Evolutionary conservation across 92 coral and sea anemone genomes (phyloP).

Genomic region (Paramuricea clavata): DNA sequence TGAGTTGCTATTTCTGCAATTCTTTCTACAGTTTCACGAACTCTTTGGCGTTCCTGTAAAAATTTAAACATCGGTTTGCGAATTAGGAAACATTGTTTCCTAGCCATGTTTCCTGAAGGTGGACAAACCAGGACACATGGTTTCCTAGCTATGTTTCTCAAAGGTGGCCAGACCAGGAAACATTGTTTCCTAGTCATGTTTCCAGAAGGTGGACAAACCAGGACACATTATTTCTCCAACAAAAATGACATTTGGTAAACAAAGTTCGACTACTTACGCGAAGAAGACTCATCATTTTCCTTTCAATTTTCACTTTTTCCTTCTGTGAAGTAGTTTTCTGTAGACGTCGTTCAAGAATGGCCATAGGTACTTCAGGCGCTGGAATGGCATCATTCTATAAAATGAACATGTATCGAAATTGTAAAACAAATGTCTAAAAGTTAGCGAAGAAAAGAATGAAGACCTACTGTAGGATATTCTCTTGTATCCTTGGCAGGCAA

Average conservation of each 20-base stretch:
- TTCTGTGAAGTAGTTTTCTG: conserved; percentile 52
- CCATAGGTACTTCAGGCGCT: conserved; percentile 89
- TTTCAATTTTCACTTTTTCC: conserved; percentile 54
- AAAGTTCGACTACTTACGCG: conserved; percentile 49
- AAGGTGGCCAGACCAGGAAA: too few relatives aligned
- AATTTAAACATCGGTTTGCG: not conserved
- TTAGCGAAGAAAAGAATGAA: not conserved
- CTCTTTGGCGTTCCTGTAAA: conserved; percentile 70
- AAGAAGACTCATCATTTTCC: conserved; percentile 70
- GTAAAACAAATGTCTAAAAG: not conserved
- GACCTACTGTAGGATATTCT: conserved; percentile 17
- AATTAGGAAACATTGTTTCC: not conserved
- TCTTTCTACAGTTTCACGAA: conserved; percentile 71
- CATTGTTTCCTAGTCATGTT: too few relatives aligned
- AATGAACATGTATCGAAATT: not conserved
- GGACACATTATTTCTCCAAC: not conserved
- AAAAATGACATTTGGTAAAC: not conserved
- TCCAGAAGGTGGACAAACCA: not conserved
- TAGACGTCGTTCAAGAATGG: conserved; percentile 77
- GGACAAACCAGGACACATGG: too few relatives aligned
- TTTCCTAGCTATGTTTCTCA: too few relatives aligned
- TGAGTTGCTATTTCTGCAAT: conserved; percentile 73
- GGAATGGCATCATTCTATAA: conserved; percentile 89
- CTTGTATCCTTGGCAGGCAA: conserved; percentile 43
- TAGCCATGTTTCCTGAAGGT: too few relatives aligned